These are phyloP conservation scores for Falco cherrug DNA, from an alignment of 2,797 vertebrate genomes.

Conservation along the genomic window DNA sequence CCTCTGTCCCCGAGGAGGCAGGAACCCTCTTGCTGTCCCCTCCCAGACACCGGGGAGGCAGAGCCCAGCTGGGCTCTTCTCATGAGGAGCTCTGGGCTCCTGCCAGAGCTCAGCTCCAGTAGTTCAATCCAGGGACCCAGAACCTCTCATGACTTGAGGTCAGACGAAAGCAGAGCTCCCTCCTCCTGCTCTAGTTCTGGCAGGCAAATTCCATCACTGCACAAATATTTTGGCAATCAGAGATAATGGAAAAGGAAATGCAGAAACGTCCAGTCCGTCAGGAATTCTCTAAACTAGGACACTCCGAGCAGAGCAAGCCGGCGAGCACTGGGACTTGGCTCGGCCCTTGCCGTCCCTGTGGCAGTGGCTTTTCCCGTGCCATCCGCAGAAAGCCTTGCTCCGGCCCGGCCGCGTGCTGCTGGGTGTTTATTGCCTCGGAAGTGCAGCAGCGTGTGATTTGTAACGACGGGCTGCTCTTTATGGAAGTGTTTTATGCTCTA, in stretches of 20 bases:
- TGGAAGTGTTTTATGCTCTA: constrained; percentile 17
- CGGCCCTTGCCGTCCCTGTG: neutral
- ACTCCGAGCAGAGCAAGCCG: neutral
- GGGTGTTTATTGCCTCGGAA: neutral
- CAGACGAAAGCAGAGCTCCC: constrained; percentile 47
- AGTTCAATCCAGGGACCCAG: constrained; percentile 9
- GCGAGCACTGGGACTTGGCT: neutral
- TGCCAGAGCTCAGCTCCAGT: constrained; percentile 36
- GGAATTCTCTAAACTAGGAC: constrained; percentile 30
- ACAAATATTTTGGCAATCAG: constrained; percentile 67
- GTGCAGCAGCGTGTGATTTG: neutral
- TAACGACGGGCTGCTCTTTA: neutral
- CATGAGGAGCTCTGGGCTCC: neutral
- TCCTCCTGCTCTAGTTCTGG: constrained; percentile 60
- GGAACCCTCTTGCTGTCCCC: neutral
- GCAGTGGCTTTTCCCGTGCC: neutral
- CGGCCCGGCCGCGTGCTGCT: neutral
- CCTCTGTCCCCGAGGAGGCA: neutral
- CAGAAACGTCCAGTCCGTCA: neutral
- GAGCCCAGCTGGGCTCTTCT: neutral
- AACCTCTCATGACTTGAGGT: constrained; percentile 30
- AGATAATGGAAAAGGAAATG: constrained; percentile 55
- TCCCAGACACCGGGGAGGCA: neutral
- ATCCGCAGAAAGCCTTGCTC: neutral
- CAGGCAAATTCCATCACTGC: constrained; percentile 66